Evolutionary conservation across 2,888 invertebrate genomes (phyloP), one percentile per base, ranked within the genome.

Genomic region (Leistus spinibarbis): DNA sequence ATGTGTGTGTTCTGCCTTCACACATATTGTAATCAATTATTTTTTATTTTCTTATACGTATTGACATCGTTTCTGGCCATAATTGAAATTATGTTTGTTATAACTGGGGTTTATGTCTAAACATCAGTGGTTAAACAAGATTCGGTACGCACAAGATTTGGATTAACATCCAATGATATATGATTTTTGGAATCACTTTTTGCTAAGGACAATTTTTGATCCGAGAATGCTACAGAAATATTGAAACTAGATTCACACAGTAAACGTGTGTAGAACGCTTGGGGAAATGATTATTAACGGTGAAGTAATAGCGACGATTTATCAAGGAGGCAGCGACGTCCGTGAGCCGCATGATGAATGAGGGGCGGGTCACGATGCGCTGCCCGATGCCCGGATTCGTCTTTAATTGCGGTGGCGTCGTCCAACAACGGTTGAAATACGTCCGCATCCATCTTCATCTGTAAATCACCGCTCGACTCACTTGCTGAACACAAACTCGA

Each of bases 361-460:
- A 76, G 23, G n/a, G 64, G 64, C 13, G 17, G 64, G 40, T 40
- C 40, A 40, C 40, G 40, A 56, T 4, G 56, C 56, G 56, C 17
- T 19, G 22, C 10, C 22, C 60, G 60, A 20, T 22, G 60, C 4
- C 19, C 60, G 22, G 20, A 19, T 60, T 22, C 60, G 22, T 60
- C 60, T 60, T 60, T 60, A 60, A 60, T 60, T 60, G 60, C 79
- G 82, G 83, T 80, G 81, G 81, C 83, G 83, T 82, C 80, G 79
- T 78, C 79, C 83, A 83, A 7, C 40, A 40, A 40, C 82, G 81
- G 83, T 19, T 60, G 22, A 60, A 83, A 83, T 82, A 27, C 82
- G 80, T 40, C 79, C 80, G 81, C 83, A 84, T 85, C 83, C 83
- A 84, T 85, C 84, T 85, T 84, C 84, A 85, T 85, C 80, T 81